Evolutionary conservation across 2,888 invertebrate species (phyloP), one percentile per base, ranked within the genome.

Genomic region (Cacoxenus indagator): DNA sequence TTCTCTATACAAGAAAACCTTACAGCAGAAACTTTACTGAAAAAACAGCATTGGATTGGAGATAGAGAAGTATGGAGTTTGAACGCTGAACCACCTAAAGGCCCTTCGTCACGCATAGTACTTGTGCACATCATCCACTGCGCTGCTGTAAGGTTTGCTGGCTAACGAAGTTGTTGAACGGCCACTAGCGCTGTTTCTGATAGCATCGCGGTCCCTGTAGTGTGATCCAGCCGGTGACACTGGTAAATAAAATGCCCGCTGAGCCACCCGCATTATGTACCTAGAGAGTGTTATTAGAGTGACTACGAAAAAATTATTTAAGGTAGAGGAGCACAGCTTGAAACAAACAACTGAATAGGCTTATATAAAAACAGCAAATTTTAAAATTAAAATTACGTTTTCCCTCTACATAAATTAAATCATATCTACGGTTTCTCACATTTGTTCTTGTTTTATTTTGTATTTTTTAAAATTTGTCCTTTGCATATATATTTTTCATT

Each of bases 1-100:
- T n/a, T n/a, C n/a, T n/a, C n/a, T n/a, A n/a, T n/a, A n/a, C n/a
- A n/a, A n/a, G n/a, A n/a, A n/a, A n/a, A n/a, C n/a, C n/a, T n/a
- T n/a, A n/a, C n/a, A n/a, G n/a, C n/a, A n/a, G n/a, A n/a, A n/a
- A n/a, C n/a, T n/a, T n/a, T n/a, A n/a, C n/a, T n/a, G n/a, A n/a
- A n/a, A n/a, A n/a, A n/a, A n/a, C n/a, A n/a, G n/a, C n/a, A n/a
- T n/a, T n/a, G n/a, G n/a, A n/a, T n/a, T n/a, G n/a, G n/a, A n/a
- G n/a, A n/a, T n/a, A n/a, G n/a, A n/a, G n/a, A 11, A 19, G 5
- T n/a, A n/a, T n/a, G n/a, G n/a, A n/a, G n/a, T n/a, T n/a, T n/a
- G n/a, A n/a, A n/a, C n/a, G n/a, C n/a, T n/a, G n/a, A 27, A 75
- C 81, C 71, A 87, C 88, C 88, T 76, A 87, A 88, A 46, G 78